These are phyloP conservation scores for Theocolax elegans DNA, from an alignment of 1,140 invertebrate genomes.

Conservation along the genomic window DNA sequence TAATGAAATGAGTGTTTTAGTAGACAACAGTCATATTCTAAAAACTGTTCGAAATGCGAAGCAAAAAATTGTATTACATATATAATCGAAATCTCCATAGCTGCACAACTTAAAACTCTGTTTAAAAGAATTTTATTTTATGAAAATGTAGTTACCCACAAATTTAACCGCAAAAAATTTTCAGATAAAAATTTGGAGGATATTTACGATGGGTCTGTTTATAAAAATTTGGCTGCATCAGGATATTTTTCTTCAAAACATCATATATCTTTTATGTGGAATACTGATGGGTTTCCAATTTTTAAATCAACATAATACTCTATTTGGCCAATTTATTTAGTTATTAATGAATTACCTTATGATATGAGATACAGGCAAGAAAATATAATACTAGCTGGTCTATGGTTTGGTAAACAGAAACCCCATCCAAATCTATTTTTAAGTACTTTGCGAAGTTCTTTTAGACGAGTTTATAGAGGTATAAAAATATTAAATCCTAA, in stretches of 20 bases:
- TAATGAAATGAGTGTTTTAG: too few relatives aligned
- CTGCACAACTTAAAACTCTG: not conserved
- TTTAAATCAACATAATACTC: slow-evolving; percentile 16
- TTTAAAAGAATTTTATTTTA: not conserved
- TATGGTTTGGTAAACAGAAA: slow-evolving; percentile 10
- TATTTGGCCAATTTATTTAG: slow-evolving; percentile 23
- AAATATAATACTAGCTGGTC: slow-evolving; percentile 29
- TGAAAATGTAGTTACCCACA: not conserved
- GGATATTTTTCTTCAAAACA: not conserved
- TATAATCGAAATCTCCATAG: not conserved
- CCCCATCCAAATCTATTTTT: slow-evolving; percentile 4
- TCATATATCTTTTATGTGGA: slow-evolving; percentile 17
- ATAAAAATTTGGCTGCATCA: not conserved
- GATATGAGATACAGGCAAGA: not conserved
- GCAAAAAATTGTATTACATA: not conserved
- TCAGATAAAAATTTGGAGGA: not conserved
- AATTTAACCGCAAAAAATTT: not conserved
- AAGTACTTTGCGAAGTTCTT: not conserved
- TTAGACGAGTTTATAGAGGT: slow-evolving; percentile 1
- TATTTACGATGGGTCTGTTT: slow-evolving; percentile 10
- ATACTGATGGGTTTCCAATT: slow-evolving; percentile 4
- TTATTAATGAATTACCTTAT: slow-evolving; percentile 10
- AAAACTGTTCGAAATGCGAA: not conserved
- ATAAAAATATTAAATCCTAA: not conserved
- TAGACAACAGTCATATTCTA: not conserved